A percentile compares a stretch with the other conserved stretches of the same genome.
Evolutionary conservation across 37 sponge, comb jelly and placozoan genomes (phyloP).

Genomic region (Diacarnus erythraeanus): DNA sequence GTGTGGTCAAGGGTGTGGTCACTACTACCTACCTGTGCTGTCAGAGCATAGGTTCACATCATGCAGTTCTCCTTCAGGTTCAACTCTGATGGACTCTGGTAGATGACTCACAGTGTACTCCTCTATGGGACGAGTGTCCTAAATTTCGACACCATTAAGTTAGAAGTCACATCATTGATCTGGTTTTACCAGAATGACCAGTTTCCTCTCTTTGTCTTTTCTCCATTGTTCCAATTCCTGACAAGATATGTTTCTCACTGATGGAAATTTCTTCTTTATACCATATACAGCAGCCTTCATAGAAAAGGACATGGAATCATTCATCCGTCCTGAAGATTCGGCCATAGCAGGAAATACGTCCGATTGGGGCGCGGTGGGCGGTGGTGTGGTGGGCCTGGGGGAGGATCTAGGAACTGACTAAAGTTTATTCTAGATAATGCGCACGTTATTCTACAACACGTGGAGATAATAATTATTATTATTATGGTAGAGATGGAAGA

Average conservation of each 20-base stretch:
- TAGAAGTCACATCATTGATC: not conserved
- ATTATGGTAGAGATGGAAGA: not conserved
- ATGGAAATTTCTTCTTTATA: constrained; percentile 44
- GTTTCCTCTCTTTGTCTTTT: not conserved
- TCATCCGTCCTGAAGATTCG: not conserved
- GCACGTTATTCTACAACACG: not conserved
- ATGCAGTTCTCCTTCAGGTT: constrained; percentile 41
- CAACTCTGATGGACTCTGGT: constrained; percentile 61
- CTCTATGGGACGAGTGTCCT: constrained; percentile 71
- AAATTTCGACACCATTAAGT: not conserved
- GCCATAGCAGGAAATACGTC: not conserved
- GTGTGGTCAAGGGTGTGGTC: too few species aligned
- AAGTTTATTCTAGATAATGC: not conserved
- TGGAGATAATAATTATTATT: not conserved
- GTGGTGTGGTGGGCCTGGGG: too few species aligned
- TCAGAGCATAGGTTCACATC: not conserved
- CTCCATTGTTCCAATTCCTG: constrained; percentile 35
- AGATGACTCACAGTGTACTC: constrained; percentile 77
- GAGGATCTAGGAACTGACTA: too few species aligned
- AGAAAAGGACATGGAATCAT: constrained; percentile 23
- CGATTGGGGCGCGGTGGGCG: too few species aligned
- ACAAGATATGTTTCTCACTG: constrained; percentile 40
- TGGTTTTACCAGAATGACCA: constrained; percentile 17
- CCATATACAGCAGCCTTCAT: constrained; percentile 43
- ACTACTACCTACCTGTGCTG: constrained; percentile 12